These are phyloP conservation scores for Metacarcinus magister DNA, from an alignment of 2,888 invertebrate genomes.

Conservation along the genomic window DNA sequence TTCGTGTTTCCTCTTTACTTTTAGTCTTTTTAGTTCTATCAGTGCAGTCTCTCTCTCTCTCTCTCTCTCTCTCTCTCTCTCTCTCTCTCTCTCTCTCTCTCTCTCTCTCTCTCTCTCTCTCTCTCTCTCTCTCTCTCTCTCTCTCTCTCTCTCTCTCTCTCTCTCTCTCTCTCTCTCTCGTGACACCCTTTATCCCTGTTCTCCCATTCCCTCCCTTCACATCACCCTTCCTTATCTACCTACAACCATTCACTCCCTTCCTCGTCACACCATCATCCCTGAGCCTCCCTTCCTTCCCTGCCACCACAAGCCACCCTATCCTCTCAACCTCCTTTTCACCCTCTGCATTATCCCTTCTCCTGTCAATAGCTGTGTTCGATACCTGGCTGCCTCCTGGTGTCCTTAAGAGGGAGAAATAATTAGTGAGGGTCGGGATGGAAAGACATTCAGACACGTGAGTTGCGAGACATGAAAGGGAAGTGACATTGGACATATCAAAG, in stretches of 20 bases:
- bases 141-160: not conserved
- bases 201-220: not conserved
- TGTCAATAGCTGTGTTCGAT: no score
- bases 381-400: no score
- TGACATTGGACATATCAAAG: no score
- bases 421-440: no score
- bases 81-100: not conserved
- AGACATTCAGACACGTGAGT: no score
- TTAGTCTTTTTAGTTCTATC: not conserved
- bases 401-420: no score
- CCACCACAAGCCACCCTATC: not conserved
- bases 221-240: not conserved
- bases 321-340: not conserved
- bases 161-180: not conserved
- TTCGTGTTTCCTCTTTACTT: not conserved
- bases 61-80: not conserved
- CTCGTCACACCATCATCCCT: no score
- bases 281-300: no score
- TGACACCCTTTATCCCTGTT: not conserved
- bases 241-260: not conserved
- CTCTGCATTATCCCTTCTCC: not conserved
- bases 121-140: constrained; percentile 48
- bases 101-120: not conserved
- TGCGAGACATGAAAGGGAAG: no score
- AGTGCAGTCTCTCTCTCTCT: not conserved